phyloP scores from a whole-genome alignment of 2,888 invertebrate species.

The Megamerina dolium region DNA sequence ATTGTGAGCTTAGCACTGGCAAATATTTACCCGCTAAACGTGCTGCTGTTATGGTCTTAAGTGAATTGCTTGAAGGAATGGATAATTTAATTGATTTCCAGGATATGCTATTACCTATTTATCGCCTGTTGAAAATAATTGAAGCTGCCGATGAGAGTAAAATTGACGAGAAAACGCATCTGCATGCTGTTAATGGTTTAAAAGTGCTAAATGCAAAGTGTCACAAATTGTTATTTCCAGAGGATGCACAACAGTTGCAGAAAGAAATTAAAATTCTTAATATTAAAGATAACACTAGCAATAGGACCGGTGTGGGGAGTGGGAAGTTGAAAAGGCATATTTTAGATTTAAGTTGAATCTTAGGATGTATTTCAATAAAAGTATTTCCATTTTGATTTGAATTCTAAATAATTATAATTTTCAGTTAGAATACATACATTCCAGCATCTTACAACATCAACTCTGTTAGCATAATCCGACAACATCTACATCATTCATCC shows the following conservation, averaged over 20 bases:
- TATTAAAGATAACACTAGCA: constrained; percentile 28
- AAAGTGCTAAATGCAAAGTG: constrained; percentile 40
- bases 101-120: constrained; percentile 45
- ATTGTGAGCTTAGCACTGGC: constrained; percentile 36
- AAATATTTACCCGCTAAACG: constrained; percentile 45
- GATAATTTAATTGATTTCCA: constrained; percentile 43
- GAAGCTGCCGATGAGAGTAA: constrained; percentile 27
- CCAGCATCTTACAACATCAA: too few relatives aligned
- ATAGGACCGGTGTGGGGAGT: too few relatives aligned
- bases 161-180: constrained; percentile 37
- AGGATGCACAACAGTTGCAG: constrained; percentile 26
- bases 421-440: too few relatives aligned
- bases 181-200: constrained; percentile 45
- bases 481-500: too few relatives aligned
- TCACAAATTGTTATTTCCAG: constrained; percentile 30
- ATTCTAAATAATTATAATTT: too few relatives aligned
- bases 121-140: constrained; percentile 36
- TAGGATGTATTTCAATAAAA: too few relatives aligned
- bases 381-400: too few relatives aligned
- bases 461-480: too few relatives aligned
- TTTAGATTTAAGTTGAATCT: constrained; percentile 35
- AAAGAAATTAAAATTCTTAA: constrained; percentile 43
- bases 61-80: constrained; percentile 43
- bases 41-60: constrained; percentile 41
- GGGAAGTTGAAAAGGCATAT: constrained; percentile 29